These are phyloP conservation scores for Lipophrys pholis DNA, from an alignment of 2,113 vertebrate genomes.

Conservation along the genomic window DNA sequence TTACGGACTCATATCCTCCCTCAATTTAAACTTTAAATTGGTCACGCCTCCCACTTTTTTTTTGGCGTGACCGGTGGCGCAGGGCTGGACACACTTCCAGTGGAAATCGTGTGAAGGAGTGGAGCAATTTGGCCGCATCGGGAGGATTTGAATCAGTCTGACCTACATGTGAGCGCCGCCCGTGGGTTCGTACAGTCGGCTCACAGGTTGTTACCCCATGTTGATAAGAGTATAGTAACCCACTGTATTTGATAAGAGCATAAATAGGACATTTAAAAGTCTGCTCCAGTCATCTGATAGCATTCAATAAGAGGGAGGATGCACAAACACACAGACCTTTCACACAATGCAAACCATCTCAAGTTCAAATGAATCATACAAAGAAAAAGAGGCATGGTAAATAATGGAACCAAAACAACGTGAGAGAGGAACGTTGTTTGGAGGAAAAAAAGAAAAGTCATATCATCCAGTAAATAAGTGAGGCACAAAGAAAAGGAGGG, in stretches of 20 bases:
- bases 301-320: constrained; percentile 72
- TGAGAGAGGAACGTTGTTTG: constrained; percentile 30
- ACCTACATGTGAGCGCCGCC: constrained; percentile 68
- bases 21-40: constrained; percentile 74
- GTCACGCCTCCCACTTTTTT: constrained; percentile 75
- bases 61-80: constrained; percentile 66
- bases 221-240: constrained; percentile 26
- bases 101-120: constrained; percentile 58
- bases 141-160: constrained; percentile 64
- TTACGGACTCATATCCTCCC: constrained; percentile 64
- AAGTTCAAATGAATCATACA: constrained; percentile 62
- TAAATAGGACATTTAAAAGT: constrained; percentile 43
- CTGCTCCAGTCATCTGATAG: constrained; percentile 60
- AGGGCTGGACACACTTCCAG: constrained; percentile 68
- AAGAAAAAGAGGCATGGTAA: constrained; percentile 55
- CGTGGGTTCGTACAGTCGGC: constrained; percentile 21
- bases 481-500: constrained; percentile 40
- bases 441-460: constrained; percentile 47
- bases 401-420: constrained; percentile 49
- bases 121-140: constrained; percentile 59
- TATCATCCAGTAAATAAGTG: constrained; percentile 56
- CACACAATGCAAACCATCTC: constrained; percentile 79
- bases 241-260: constrained; percentile 11
- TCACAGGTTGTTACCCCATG: constrained; percentile 32
- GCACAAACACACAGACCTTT: constrained; percentile 81